A percentile compares a stretch with the other conserved stretches of the same genome.
Conservation (phyloP, 2,888 invertebrate species). For the Melanophora roralis region DNA sequence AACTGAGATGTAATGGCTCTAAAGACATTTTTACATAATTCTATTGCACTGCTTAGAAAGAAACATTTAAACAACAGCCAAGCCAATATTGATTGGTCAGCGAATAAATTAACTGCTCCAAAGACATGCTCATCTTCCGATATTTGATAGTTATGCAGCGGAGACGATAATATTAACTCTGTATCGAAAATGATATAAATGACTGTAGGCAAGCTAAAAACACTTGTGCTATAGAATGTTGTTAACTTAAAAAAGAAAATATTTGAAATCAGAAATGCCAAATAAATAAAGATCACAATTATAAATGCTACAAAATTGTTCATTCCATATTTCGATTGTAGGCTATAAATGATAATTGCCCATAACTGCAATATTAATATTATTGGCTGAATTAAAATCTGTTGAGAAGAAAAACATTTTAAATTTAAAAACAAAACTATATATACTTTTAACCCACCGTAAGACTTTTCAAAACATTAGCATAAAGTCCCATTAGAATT, state of each 20-base stretch:
- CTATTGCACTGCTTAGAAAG: slow-evolving; percentile 16
- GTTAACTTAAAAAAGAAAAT: neutral
- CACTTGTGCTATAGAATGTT: neutral
- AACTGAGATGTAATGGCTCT: slow-evolving; percentile 11
- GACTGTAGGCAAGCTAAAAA: neutral
- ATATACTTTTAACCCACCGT: slow-evolving; percentile 9
- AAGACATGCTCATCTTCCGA: slow-evolving; percentile 37
- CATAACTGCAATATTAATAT: slow-evolving; percentile 18
- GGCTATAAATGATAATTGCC: slow-evolving; percentile 25
- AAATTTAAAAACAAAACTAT: too few relatives aligned
- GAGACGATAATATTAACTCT: slow-evolving; percentile 36
- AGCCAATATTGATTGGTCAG: slow-evolving; percentile 28
- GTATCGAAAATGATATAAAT: slow-evolving; percentile 22
- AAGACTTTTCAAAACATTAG: neutral
- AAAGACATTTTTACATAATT: neutral
- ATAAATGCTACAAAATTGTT: slow-evolving; percentile 23
- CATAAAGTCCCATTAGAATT: slow-evolving; percentile 11
- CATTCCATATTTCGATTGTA: slow-evolving; percentile 9
- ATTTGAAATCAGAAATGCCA: neutral
- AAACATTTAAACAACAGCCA: slow-evolving; percentile 12
- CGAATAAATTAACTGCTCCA: slow-evolving; percentile 40
- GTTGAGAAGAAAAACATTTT: too few relatives aligned
- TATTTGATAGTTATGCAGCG: slow-evolving; percentile 31
- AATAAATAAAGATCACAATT: neutral
- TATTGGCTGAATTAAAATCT: slow-evolving; percentile 22